Evolutionary conservation across 2,888 invertebrate genomes (phyloP).

Genomic region (Metacarcinus magister): DNA sequence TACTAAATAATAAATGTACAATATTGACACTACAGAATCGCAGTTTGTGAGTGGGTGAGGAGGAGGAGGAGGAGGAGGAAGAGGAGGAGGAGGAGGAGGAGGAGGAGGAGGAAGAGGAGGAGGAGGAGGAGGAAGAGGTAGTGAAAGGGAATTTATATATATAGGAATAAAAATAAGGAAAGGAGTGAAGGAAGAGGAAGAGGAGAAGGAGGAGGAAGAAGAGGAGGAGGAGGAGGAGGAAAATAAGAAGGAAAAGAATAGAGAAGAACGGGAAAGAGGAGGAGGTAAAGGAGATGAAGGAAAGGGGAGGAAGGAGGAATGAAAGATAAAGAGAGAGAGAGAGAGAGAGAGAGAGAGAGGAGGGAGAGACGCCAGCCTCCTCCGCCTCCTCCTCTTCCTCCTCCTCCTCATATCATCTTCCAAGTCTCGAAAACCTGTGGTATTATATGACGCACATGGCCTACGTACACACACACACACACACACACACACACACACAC

Average conservation of each 20-base stretch:
- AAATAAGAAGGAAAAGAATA: neutral
- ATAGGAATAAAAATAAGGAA: neutral
- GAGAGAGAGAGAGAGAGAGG: neutral
- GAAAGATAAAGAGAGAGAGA: neutral
- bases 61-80: constrained; percentile 14
- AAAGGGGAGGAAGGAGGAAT: neutral
- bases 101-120: neutral
- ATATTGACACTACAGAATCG: neutral
- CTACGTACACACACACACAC: constrained; percentile 37
- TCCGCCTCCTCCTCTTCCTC: constrained; percentile 8
- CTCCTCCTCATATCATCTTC: neutral
- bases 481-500: neutral
- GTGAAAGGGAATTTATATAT: no score
- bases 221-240: neutral
- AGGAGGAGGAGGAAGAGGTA: neutral
- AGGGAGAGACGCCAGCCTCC: neutral
- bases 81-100: constrained; percentile 5
- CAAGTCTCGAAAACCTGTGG: neutral
- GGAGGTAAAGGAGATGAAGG: neutral
- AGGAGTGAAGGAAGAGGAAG: neutral
- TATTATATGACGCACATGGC: neutral
- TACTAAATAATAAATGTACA: neutral
- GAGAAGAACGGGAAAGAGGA: neutral
- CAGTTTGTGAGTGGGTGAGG: neutral
- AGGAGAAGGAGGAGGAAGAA: neutral